phyloP scores from a whole-genome alignment of 1,140 invertebrate genomes.

The Thereuonema tuberculata region DNA sequence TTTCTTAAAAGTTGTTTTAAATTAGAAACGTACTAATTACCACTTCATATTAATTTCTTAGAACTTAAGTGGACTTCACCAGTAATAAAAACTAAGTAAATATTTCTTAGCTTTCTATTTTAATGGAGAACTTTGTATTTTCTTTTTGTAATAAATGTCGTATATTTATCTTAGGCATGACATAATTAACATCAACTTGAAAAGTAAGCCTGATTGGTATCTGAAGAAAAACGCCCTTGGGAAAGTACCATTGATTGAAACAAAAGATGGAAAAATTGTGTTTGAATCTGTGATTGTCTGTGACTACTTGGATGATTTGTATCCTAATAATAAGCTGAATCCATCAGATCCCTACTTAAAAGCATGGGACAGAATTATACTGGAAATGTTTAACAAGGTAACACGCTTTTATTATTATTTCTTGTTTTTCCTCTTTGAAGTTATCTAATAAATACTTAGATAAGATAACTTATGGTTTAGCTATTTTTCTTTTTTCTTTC shows the following conservation, averaged over 20 bases:
- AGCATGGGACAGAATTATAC: conserved; percentile 63
- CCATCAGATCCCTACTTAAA: conserved; percentile 55
- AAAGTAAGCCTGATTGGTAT: conserved; percentile 71
- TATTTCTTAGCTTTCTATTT: too few species aligned
- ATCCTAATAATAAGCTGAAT: conserved; percentile 48
- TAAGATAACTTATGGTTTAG: too few species aligned
- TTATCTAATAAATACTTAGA: too few species aligned
- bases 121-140: too few species aligned
- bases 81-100: too few species aligned
- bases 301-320: conserved; percentile 70
- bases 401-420: too few species aligned
- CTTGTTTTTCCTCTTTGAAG: too few species aligned
- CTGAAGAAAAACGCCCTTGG: conserved; percentile 51
- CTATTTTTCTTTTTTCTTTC: too few species aligned
- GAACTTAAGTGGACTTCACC: too few species aligned
- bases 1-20: too few species aligned
- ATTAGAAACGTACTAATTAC: too few species aligned
- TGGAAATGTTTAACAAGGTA: conserved; percentile 30
- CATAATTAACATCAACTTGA: conserved; percentile 67
- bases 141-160: not conserved
- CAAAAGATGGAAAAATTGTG: conserved; percentile 47
- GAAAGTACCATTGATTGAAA: conserved; percentile 71
- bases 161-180: conserved; percentile 45
- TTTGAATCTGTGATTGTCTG: conserved; percentile 67
- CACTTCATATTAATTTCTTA: too few species aligned